Conservation (phyloP, 2,113 vertebrate genomes). For the Procavia capensis region DNA sequence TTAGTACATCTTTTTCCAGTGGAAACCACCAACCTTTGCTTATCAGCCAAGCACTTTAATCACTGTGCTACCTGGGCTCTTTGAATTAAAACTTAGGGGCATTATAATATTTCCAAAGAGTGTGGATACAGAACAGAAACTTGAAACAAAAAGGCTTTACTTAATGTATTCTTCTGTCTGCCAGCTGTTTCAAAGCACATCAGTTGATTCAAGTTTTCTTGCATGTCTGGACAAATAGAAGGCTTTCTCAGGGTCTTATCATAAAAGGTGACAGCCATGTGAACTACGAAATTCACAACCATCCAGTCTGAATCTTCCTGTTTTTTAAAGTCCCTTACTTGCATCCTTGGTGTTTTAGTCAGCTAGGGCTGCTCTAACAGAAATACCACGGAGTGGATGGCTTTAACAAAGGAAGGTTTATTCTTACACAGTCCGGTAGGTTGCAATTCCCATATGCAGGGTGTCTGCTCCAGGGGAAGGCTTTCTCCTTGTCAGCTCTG, state of each 20-base stretch:
- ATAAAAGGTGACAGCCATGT: constrained; percentile 79
- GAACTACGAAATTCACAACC: constrained; percentile 79
- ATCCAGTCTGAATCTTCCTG: not conserved
- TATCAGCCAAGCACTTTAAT: too few relatives aligned
- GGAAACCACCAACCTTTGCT: too few relatives aligned
- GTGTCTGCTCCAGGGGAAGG: too few relatives aligned
- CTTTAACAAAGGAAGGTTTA: too few relatives aligned
- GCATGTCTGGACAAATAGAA: not conserved
- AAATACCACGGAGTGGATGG: too few relatives aligned
- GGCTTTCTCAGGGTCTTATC: constrained; percentile 33
- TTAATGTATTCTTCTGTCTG: not conserved
- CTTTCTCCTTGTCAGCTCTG: too few relatives aligned
- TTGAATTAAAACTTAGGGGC: not conserved
- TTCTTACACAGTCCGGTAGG: too few relatives aligned
- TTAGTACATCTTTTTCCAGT: too few relatives aligned
- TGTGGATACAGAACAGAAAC: not conserved
- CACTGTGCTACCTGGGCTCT: too few relatives aligned
- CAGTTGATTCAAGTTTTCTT: not conserved
- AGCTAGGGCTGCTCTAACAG: too few relatives aligned
- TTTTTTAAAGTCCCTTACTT: not conserved
- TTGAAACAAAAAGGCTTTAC: not conserved
- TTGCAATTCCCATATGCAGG: too few relatives aligned
- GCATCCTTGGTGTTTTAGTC: too few relatives aligned
- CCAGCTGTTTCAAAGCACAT: not conserved
- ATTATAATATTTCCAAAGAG: not conserved